Conservation (phyloP, 2,797 vertebrate species). For the Epinephelus malabaricus region DNA sequence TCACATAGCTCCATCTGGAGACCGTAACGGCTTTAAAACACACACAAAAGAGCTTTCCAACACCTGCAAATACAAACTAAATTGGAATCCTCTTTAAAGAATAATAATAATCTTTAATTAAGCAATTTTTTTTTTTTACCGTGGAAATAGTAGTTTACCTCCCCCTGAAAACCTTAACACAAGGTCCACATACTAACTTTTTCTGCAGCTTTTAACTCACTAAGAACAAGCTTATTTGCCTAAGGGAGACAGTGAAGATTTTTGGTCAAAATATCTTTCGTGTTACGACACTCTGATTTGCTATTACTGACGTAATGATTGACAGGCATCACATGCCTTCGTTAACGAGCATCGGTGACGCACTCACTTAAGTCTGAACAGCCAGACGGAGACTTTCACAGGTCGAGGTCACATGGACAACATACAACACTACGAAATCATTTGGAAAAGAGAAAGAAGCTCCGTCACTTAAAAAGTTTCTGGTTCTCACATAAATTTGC, state of each 20-base stretch:
- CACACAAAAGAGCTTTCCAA: too few relatives aligned
- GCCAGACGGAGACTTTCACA: slow-evolving; percentile 9
- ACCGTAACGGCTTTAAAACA: too few relatives aligned
- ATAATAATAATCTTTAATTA: too few relatives aligned
- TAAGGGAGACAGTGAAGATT: not conserved
- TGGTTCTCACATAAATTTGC: not conserved
- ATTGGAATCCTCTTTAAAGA: too few relatives aligned
- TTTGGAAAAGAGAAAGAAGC: not conserved
- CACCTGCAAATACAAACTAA: too few relatives aligned
- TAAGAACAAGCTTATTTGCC: not conserved
- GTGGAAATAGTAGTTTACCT: not conserved
- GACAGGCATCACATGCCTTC: not conserved
- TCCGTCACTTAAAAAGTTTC: not conserved
- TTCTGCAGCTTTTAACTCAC: not conserved
- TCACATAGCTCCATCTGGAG: too few relatives aligned
- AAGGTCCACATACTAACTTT: not conserved
- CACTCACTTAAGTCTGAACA: not conserved
- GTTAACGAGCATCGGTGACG: not conserved
- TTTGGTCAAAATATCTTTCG: not conserved
- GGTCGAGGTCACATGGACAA: not conserved
- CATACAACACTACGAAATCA: not conserved
- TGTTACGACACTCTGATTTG: not conserved
- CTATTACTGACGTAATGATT: not conserved
- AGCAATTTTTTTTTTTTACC: not conserved
- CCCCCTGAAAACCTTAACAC: too few relatives aligned